Evolutionary conservation across 2,113 vertebrate species (phyloP), one percentile per base, ranked within the genome.

Genomic region (Beaufortia kweichowensis): DNA sequence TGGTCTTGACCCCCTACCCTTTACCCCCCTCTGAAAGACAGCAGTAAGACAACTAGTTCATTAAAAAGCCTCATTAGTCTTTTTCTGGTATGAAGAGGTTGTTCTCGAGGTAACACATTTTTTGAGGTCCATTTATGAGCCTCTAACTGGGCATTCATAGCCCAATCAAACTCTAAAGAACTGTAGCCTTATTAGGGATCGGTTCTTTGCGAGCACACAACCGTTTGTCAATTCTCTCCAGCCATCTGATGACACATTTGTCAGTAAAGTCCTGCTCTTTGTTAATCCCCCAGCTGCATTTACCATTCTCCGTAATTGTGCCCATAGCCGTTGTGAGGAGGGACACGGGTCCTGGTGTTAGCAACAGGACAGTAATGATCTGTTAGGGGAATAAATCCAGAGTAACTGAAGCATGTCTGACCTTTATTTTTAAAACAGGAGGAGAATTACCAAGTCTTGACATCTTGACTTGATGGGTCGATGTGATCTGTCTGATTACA

Each of bases 401-500:
- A 60, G 35, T 21, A 29, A 48, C 33, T 46, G 21, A 46, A 23
- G 56, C n/a, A 46, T 61, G 26, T 46, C 63, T 35, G 35, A 84
- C 85, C 78, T 83, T 79, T 21, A 69, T 80, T 85, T 82, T 76
- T 61, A 78, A 88, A 85, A 89, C 41, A 19, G 83, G 79, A 76
- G 73, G 80, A 73, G 82, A 87, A 88, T 89, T 87, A 89, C 21
- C 26, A 80, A 78, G 77, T 71, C 72, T 69, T 65, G 72, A 72
- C 83, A 46, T 84, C 84, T 74, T 78, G 78, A 76, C 70, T 84
- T 33, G 66, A 48, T 15, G 33, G 59, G 33, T 23, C 39, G 12
- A 11, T 62, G 11, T 39, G 31, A 90, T 92, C 87, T 90, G 90
- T 85, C 84, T 90, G 88, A 90, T 91, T 91, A 88, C 85, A 90